Evolutionary conservation across 2,797 vertebrate genomes (phyloP).

Genomic region (Ctenochaetus hawaiiensis): DNA sequence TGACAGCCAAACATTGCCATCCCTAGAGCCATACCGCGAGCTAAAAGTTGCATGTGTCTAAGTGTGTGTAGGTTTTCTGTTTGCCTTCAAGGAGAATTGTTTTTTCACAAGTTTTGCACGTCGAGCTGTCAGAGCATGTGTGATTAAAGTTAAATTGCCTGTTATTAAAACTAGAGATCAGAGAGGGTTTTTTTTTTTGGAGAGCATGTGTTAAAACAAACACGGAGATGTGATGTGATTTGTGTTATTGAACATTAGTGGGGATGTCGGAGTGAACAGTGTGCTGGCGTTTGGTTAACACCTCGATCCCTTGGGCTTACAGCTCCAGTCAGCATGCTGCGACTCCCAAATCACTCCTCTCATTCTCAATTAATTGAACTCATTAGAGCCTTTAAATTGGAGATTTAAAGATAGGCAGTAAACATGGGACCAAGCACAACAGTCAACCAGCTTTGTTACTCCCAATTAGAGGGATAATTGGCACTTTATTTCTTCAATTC

Average conservation of each 20-base stretch:
- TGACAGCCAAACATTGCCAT: too few species aligned
- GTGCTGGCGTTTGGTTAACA: constrained; percentile 43
- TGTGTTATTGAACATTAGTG: constrained; percentile 22
- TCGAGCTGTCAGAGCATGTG: neutral
- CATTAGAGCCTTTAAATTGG: constrained; percentile 79
- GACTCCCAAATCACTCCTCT: constrained; percentile 67
- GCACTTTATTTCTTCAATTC: constrained; percentile 79
- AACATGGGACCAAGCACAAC: constrained; percentile 70
- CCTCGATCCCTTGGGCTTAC: constrained; percentile 49
- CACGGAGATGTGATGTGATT: constrained; percentile 33
- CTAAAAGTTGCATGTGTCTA: neutral
- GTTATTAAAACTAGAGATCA: constrained; percentile 29
- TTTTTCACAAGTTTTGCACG: constrained; percentile 1
- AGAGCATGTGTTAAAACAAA: constrained; percentile 32
- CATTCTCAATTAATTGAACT: constrained; percentile 80
- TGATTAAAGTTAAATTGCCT: constrained; percentile 32
- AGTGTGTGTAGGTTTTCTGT: neutral
- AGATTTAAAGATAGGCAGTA: constrained; percentile 77
- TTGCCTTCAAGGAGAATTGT: constrained; percentile 5
- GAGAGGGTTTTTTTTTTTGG: neutral
- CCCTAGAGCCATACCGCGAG: neutral
- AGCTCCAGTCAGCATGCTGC: constrained; percentile 52
- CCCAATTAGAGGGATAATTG: constrained; percentile 84
- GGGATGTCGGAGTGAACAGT: constrained; percentile 26
- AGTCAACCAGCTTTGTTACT: constrained; percentile 78